These are phyloP conservation scores for Cranoglanis bouderius DNA, from an alignment of 2,113 vertebrate species.

Conservation along the genomic window DNA sequence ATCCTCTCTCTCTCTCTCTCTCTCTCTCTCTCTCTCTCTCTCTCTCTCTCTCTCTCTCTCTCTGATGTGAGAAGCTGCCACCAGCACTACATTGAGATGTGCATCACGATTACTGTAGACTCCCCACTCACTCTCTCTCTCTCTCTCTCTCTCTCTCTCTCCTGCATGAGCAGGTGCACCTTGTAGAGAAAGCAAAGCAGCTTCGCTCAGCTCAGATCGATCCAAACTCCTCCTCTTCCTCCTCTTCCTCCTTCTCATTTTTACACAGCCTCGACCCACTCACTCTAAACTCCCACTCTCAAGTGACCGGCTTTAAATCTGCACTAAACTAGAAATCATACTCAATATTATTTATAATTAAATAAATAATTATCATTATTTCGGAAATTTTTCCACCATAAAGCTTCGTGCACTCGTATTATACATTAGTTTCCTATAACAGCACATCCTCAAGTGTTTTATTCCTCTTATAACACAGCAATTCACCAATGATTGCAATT, in stretches of 20 bases:
- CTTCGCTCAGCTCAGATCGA: slow-evolving; percentile 49
- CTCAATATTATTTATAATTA: not conserved
- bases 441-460: not conserved
- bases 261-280: slow-evolving; percentile 46
- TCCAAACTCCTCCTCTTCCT: slow-evolving; percentile 44
- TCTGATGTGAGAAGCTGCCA: slow-evolving; percentile 37
- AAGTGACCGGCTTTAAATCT: not conserved
- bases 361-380: too few species aligned
- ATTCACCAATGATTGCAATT: not conserved
- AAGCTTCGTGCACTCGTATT: not conserved
- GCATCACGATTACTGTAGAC: slow-evolving; percentile 72
- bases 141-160: slow-evolving; percentile 33
- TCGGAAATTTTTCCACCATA: not conserved
- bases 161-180: slow-evolving; percentile 65
- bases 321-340: not conserved
- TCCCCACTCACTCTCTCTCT: slow-evolving; percentile 18
- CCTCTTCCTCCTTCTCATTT: slow-evolving; percentile 45
- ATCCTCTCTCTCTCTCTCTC: slow-evolving; percentile 23
- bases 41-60: slow-evolving; percentile 36
- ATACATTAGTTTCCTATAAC: not conserved
- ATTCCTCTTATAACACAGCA: not conserved
- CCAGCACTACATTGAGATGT: slow-evolving; percentile 68
- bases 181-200: slow-evolving; percentile 55
- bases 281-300: slow-evolving; percentile 2
- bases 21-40: slow-evolving; percentile 34